Base-by-base conservation (phyloP, 2,113 vertebrate genomes). In the Chitala chitala region DNA sequence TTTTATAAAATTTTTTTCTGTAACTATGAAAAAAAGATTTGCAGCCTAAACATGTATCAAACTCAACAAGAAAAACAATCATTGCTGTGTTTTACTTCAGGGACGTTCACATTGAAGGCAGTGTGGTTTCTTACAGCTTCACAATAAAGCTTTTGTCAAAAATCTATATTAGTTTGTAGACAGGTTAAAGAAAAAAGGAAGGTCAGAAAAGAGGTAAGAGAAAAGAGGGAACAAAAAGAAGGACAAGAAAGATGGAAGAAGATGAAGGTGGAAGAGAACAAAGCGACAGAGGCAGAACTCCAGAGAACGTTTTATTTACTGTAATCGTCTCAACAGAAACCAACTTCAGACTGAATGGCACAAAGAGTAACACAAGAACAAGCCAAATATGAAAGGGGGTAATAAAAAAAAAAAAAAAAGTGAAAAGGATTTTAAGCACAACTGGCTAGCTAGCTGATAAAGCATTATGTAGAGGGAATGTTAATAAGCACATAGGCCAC, bases 261-360 rank as follows among this genome's bases (percentile, higher is more conserved):
- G 2, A 38, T 20, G 15, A 54, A 10, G 1, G 51, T 9, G 69
- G 31, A 13, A 33, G 50, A 54, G 58, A 73, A 46, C 12, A 29
- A 5, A 31, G 29, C 31, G 17, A n/a, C n/a, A n/a, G n/a, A n/a
- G 38, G 38, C 12, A 66, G 42, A 69, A 46, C 50, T 74, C 72
- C 61, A 54, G n/a, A 51, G 22, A 56, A 53, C 20, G 36, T 75
- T 66, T 74, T 66, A 53, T 50, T 53, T 44, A 69, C 50, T 2
- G 50, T 36, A 24, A 31, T 53, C 61, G 61, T 46, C 50, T 33
- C 61, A 66, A 17, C 38, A 75, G 61, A n/a, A 68, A 12, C 73
- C 22, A 68, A 72, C 69, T 69, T 31, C 58, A 76, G 75, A 55
- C 58, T 24, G 50, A 38, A 36, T 69, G 73, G 63, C 51, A 51